These are phyloP conservation scores for Psylliodes chrysocephalus DNA, from an alignment of 2,888 invertebrate genomes.

Conservation along the genomic window DNA sequence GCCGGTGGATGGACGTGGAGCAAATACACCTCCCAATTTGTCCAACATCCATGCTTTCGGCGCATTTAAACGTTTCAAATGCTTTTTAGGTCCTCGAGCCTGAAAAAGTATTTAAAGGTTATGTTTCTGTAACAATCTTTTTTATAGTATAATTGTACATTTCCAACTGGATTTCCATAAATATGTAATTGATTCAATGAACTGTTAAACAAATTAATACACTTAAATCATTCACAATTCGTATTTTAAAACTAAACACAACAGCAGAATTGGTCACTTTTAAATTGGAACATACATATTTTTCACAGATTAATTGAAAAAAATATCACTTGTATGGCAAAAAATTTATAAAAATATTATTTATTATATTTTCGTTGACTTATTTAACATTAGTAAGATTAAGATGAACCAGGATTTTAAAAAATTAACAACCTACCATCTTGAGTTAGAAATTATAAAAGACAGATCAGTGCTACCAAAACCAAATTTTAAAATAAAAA, in stretches of 20 bases:
- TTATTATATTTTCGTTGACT: neutral
- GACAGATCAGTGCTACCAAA: constrained; percentile 25
- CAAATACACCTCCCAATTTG: constrained; percentile 97
- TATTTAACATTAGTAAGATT: constrained; percentile 1
- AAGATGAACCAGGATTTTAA: constrained; percentile 20
- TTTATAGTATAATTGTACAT: neutral
- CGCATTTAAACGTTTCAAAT: constrained; percentile 98
- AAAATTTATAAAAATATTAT: neutral
- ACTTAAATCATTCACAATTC: constrained; percentile 1
- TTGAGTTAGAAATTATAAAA: constrained; percentile 29
- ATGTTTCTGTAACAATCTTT: neutral
- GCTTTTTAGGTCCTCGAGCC: constrained; percentile 99
- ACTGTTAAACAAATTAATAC: neutral
- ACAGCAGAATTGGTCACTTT: neutral
- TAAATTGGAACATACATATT: neutral
- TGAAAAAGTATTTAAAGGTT: constrained; percentile 61
- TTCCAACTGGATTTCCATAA: no score
- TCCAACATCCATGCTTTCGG: constrained; percentile 99
- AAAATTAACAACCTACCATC: constrained; percentile 32
- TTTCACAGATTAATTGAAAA: neutral
- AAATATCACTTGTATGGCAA: constrained; percentile 2
- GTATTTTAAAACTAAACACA: neutral
- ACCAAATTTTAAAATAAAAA: constrained; percentile 12
- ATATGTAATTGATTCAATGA: no score
- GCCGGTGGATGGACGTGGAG: constrained; percentile 96